These are phyloP conservation scores for Uromys caudimaculatus DNA, from an alignment of 2,797 vertebrate species.

Conservation along the genomic window DNA sequence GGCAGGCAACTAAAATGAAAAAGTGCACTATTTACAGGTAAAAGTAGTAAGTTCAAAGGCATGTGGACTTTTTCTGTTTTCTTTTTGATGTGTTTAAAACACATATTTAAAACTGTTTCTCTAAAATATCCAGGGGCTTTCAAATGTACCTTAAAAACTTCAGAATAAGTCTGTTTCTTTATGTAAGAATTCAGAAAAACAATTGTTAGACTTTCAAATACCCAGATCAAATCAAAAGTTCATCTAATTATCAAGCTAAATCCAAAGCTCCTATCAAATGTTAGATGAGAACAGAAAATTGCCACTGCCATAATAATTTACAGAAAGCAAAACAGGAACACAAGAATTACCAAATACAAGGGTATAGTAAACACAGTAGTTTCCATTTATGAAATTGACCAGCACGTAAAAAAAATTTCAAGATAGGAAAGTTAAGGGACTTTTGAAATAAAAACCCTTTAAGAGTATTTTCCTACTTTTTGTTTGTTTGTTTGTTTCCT, in stretches of 20 bases:
- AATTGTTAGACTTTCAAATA: constrained; percentile 67
- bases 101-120: constrained; percentile 57
- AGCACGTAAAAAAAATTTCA: constrained; percentile 54
- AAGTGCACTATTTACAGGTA: constrained; percentile 50
- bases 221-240: constrained; percentile 45
- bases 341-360: constrained; percentile 56
- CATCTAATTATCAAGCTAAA: constrained; percentile 63
- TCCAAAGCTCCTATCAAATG: constrained; percentile 44
- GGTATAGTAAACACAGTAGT: constrained; percentile 35
- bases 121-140: constrained; percentile 62
- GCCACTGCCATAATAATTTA: constrained; percentile 58
- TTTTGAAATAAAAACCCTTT: constrained; percentile 64
- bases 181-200: constrained; percentile 63
- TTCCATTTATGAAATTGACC: constrained; percentile 48
- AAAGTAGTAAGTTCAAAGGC: constrained; percentile 60
- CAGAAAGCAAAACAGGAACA: constrained; percentile 51
- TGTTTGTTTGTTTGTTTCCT: background rate
- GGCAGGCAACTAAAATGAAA: constrained; percentile 92
- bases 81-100: constrained; percentile 66
- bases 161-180: constrained; percentile 47
- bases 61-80: constrained; percentile 59
- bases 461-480: constrained; percentile 24
- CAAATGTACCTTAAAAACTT: constrained; percentile 68
- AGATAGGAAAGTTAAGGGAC: constrained; percentile 60
- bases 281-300: constrained; percentile 58